Evolutionary conservation across 2,113 vertebrate genomes (phyloP).

Genomic region (Crypturellus undulatus): DNA sequence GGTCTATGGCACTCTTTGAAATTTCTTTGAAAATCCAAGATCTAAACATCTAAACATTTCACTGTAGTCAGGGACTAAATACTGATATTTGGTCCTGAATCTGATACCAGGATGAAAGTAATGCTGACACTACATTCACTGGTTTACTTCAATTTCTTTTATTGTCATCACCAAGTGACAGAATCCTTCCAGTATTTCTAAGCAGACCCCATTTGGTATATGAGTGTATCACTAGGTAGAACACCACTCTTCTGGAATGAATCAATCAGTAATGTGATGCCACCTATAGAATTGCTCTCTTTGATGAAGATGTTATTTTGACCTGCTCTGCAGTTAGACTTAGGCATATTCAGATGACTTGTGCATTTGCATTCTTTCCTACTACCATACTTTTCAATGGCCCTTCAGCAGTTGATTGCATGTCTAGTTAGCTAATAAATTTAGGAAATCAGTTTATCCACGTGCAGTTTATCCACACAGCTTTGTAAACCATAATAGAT

Average conservation of each 20-base stretch:
- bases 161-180: background rate
- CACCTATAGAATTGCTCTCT: background rate
- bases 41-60: background rate
- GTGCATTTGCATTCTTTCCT: background rate
- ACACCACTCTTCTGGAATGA: background rate
- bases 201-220: background rate
- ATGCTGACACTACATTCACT: background rate
- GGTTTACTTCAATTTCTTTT: background rate
- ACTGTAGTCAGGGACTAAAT: background rate
- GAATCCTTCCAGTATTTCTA: background rate
- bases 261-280: background rate
- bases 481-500: background rate
- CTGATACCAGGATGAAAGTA: background rate
- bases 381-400: background rate
- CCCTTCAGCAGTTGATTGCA: background rate
- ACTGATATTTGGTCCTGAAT: background rate
- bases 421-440: background rate
- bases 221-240: background rate
- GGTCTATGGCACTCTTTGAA: background rate
- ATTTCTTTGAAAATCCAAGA: background rate
- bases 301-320: background rate
- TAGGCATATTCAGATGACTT: background rate
- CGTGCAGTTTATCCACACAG: too few species aligned
- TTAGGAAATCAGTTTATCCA: background rate
- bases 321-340: background rate